These are phyloP conservation scores for Orchesella cincta DNA, from an alignment of 1,140 invertebrate genomes.

Conservation along the genomic window DNA sequence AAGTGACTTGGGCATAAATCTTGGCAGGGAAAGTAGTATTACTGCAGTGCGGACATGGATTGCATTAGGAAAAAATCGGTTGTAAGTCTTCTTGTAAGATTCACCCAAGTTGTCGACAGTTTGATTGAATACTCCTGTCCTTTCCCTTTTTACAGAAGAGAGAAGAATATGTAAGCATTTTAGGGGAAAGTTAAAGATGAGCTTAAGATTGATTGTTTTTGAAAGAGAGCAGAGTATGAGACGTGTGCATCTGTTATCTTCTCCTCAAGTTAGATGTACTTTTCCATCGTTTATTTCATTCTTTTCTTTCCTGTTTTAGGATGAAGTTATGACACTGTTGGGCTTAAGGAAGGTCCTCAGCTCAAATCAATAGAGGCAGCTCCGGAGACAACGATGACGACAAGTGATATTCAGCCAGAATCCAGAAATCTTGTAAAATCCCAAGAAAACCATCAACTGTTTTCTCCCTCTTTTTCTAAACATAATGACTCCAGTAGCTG, in stretches of 20 bases:
- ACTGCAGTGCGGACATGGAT: not conserved
- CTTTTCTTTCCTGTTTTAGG: slow-evolving; percentile 32
- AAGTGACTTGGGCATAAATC: not conserved
- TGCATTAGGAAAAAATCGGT: not conserved
- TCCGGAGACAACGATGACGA: not conserved
- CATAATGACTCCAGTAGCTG: slow-evolving; percentile 9
- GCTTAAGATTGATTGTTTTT: slow-evolving; percentile 18
- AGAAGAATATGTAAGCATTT: not conserved
- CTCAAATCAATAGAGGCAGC: slow-evolving; percentile 15
- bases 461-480: slow-evolving; percentile 4
- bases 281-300: not conserved
- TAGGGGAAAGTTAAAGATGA: slow-evolving; percentile 9
- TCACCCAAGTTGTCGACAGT: slow-evolving; percentile 16
- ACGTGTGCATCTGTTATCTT: not conserved
- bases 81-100: too few species aligned
- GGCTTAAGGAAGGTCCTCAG: slow-evolving; percentile 20
- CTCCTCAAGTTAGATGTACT: not conserved
- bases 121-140: slow-evolving; percentile 19
- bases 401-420: not conserved
- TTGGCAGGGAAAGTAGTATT: not conserved
- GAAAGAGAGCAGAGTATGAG: slow-evolving; percentile 2
- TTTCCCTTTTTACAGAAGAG: not conserved
- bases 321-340: slow-evolving; percentile 44
- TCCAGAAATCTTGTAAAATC: slow-evolving; percentile 27
- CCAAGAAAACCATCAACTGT: not conserved